Conservation (phyloP, 1,140 invertebrate genomes). For the Aricia agestis region DNA sequence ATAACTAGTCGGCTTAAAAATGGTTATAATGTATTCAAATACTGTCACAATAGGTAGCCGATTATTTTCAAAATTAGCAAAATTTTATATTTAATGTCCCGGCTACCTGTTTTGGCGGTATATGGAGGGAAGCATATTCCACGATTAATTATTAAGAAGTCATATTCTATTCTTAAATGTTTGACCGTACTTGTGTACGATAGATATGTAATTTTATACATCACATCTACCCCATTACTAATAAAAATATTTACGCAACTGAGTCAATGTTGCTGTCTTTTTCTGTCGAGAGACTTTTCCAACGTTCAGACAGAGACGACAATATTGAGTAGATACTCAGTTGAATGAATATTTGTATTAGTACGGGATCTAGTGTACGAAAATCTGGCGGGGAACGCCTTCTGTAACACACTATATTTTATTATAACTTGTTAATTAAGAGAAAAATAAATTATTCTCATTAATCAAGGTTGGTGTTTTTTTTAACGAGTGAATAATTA, state of each 20-base stretch:
- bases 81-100: neutral
- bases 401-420: conserved; percentile 13
- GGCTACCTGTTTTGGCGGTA: neutral
- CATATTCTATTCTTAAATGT: conserved; percentile 18
- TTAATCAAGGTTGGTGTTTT: conserved; percentile 24
- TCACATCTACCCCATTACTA: conserved; percentile 7
- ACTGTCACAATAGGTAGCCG: neutral
- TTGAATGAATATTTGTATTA: too few relatives aligned
- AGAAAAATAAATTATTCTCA: conserved; percentile 23
- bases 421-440: conserved; percentile 21
- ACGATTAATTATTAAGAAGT: conserved; percentile 7
- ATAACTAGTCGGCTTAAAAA: conserved; percentile 22
- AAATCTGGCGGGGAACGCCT: neutral
- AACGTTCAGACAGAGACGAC: too few relatives aligned
- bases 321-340: too few relatives aligned
- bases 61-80: neutral
- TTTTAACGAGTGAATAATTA: conserved; percentile 18
- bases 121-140: neutral
- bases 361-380: too few relatives aligned
- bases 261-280: too few relatives aligned
- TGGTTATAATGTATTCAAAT: conserved; percentile 19
- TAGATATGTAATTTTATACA: conserved; percentile 16
- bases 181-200: conserved; percentile 17
- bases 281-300: too few relatives aligned
- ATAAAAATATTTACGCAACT: too few relatives aligned